Evolutionary conservation across 2,797 vertebrate species (phyloP), one percentile per base, ranked within the genome.

Genomic region (Smutsia gigantea): DNA sequence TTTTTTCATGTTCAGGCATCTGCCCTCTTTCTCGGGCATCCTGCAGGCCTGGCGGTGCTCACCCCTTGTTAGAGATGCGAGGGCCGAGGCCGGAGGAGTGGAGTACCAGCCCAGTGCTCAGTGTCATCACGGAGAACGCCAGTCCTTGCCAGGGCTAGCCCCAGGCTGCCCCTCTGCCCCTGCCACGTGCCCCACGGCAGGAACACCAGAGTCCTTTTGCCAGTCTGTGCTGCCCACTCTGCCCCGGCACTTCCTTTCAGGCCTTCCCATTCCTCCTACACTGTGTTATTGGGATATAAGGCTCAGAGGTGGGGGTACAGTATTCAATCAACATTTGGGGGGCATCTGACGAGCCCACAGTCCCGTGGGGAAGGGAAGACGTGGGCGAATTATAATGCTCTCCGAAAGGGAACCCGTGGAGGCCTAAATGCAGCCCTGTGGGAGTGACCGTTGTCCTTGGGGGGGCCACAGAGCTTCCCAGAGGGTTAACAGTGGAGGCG

Each of bases 151-250:
- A 4, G 18, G 64, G 7, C 61, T 7, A 4, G 29, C 25, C 17
- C 25, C n/a, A 7, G 51, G 12, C 53, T 15, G 1, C 68, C 13
- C 12, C 27, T 4, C 7, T 31, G 23, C 1, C 10, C 18, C 4
- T 29, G 42, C 21, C 7, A 12, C 1, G 0, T 0, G 51, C 15
- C 29, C 39, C 4, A 4, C 0, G 5, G 59, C 27, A n/a, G 68
- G 68, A 25, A 53, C 1, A 2, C 0, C 14, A 0, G 17, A 68
- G 51, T 51, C 11, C 25, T 31, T 29, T n/a, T 25, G 12, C 31
- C 39, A 6, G 4, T 10, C 6, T 5, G 31, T 27, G 12, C 15
- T 8, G 1, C 23, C 37, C 15, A 1, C 29, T 66, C 74, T 31
- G 68, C 39, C 2, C 75, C n/a, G 31, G 27, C 39, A 3, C n/a